Base-by-base conservation (phyloP, 2,797 vertebrate species). In the Monodelphis domestica region DNA sequence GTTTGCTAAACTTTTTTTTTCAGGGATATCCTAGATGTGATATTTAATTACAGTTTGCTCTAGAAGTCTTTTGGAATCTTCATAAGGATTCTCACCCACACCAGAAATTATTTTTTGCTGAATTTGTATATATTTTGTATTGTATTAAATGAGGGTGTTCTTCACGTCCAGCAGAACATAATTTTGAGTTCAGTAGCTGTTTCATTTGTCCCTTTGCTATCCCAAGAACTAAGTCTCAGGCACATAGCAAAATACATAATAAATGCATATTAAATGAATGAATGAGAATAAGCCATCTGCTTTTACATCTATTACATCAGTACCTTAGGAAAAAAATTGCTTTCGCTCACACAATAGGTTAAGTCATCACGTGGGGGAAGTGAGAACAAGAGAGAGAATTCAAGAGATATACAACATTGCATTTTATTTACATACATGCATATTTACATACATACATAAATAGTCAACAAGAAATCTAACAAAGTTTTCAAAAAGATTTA, bases 401-500 rank as follows among this genome's bases (percentile, higher is more conserved):
- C 21, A 7, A 78, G n/a, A 78, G 0, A 70, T 14, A 70, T 33
- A 70, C 45, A 50, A 1, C 17, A 50, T 89, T 93, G 30, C 50
- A 94, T 90, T 95, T 45, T 10, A 26, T 57, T 59, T 59, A 90
- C 78, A 0, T 88, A 89, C 50, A n/a, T n/a, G n/a, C n/a, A n/a
- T 10, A 26, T 57, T 59, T 59, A 90, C 78, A 0, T 88, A 89
- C 87, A 5, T 90, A 90, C 78, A 17, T 87, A 91, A 89, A 45
- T 59, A 94, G 54, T n/a, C 56, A 54, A 92, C 59, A 38, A 93
- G 38, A 96, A 92, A 12, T 91, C 45, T 87, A 6, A 87, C 53
- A 21, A 88, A 88, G 87, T 88, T 88, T 21, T 88, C 63, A 95
- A 78, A 91, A 88, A 91, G 59, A 56, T 90, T 90, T 90, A 93